phyloP scores from a whole-genome alignment of 1,140 invertebrate genomes.

The Nixonia krombeini region DNA sequence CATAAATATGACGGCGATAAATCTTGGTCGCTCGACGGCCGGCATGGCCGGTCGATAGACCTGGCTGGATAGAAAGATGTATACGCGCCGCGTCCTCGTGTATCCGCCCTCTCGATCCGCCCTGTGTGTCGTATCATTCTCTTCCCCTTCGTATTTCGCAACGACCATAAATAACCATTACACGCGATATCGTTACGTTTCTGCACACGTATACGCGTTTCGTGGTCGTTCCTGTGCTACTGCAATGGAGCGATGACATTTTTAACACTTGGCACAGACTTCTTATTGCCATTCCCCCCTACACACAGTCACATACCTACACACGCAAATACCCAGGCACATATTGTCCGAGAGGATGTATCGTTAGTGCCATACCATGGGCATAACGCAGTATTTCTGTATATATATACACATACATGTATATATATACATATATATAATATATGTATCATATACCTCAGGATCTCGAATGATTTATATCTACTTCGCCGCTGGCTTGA shows the following conservation, averaged over 20 bases:
- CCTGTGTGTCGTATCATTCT: conserved; percentile 3
- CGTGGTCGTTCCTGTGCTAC: neutral
- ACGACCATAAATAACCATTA: conserved; percentile 60
- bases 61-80: neutral
- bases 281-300: conserved; percentile 32
- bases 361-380: conserved; percentile 9
- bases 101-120: conserved; percentile 2
- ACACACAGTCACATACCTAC: too few relatives aligned
- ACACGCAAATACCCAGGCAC: conserved; percentile 2
- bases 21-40: conserved; percentile 22
- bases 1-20: conserved; percentile 57
- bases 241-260: conserved; percentile 16
- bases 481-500: conserved; percentile 7
- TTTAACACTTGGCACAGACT: conserved; percentile 23
- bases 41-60: neutral
- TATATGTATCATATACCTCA: conserved; percentile 9
- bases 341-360: neutral
- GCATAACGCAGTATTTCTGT: too few relatives aligned
- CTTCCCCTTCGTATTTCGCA: conserved; percentile 20
- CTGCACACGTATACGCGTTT: conserved; percentile 34
- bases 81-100: neutral
- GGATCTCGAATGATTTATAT: conserved; percentile 7
- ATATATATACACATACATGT: too few relatives aligned
- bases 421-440: too few relatives aligned
- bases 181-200: conserved; percentile 36